These are phyloP conservation scores for Raja brachyura DNA, from an alignment of 2,113 vertebrate species.

Conservation along the genomic window DNA sequence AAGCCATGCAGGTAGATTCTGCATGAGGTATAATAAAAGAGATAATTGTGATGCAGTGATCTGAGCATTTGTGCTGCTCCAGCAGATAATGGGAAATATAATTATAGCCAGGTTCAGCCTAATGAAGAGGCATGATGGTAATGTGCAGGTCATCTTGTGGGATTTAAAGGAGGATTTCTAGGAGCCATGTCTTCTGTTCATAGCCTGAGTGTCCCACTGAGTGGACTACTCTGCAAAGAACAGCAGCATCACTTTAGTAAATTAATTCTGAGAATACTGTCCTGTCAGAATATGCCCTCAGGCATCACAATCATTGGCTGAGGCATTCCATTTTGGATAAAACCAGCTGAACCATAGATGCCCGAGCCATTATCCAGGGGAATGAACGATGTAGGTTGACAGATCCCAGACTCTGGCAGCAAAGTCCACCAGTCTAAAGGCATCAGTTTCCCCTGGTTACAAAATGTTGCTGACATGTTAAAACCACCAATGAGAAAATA, in stretches of 20 bases:
- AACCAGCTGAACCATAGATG: slow-evolving; percentile 82
- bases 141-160: slow-evolving; percentile 1
- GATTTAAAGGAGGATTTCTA: slow-evolving; percentile 53
- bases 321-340: slow-evolving; percentile 65
- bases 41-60: neutral
- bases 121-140: neutral
- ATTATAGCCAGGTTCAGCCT: neutral
- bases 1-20: neutral
- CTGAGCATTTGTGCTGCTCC: neutral
- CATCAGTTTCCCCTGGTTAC: slow-evolving; percentile 60
- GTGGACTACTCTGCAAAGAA: slow-evolving; percentile 61
- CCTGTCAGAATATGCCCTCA: slow-evolving; percentile 75
- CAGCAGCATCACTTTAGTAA: slow-evolving; percentile 73
- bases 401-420: slow-evolving; percentile 62
- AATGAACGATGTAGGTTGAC: slow-evolving; percentile 72
- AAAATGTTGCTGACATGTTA: slow-evolving; percentile 51
- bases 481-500: slow-evolving; percentile 44
- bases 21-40: neutral
- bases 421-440: slow-evolving; percentile 59
- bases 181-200: slow-evolving; percentile 59
- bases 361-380: slow-evolving; percentile 59
- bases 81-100: neutral
- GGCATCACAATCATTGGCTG: slow-evolving; percentile 66
- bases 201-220: slow-evolving; percentile 61
- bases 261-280: slow-evolving; percentile 84